A percentile compares a stretch with the other conserved stretches of the same genome.
Evolutionary conservation across 2,888 invertebrate genomes (phyloP).

Genomic region (Drosophila atroscutellata): DNA sequence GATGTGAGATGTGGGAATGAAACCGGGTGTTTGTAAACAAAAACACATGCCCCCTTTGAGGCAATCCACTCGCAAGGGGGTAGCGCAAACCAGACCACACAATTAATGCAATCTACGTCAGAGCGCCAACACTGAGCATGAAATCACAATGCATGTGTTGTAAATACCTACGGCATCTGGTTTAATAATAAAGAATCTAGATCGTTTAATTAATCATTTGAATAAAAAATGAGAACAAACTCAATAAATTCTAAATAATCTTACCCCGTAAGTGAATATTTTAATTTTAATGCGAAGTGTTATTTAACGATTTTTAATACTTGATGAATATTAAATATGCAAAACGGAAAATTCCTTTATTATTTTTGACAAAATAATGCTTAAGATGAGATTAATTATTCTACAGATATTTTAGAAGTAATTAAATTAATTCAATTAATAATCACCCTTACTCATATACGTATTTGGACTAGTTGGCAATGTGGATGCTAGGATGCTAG

Average conservation of each 20-base stretch:
- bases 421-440: background rate
- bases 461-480: slow-evolving; percentile 1
- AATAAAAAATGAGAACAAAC: background rate
- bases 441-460: background rate
- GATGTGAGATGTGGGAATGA: slow-evolving; percentile 7
- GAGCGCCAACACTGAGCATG: slow-evolving; percentile 15
- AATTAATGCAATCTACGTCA: slow-evolving; percentile 39
- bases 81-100: slow-evolving; percentile 31
- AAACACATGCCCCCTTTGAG: slow-evolving; percentile 10
- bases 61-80: slow-evolving; percentile 28
- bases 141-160: background rate
- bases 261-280: background rate
- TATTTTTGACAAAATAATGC: background rate
- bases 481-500: background rate
- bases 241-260: background rate
- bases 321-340: background rate
- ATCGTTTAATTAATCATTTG: background rate
- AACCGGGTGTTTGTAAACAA: background rate
- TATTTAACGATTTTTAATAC: background rate
- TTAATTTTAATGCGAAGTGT: background rate
- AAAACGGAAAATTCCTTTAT: background rate
- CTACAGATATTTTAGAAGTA: background rate
- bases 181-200: background rate
- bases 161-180: background rate
- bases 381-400: background rate